Conservation (phyloP, 2,113 vertebrate species). For the Peucedramus taeniatus region DNA sequence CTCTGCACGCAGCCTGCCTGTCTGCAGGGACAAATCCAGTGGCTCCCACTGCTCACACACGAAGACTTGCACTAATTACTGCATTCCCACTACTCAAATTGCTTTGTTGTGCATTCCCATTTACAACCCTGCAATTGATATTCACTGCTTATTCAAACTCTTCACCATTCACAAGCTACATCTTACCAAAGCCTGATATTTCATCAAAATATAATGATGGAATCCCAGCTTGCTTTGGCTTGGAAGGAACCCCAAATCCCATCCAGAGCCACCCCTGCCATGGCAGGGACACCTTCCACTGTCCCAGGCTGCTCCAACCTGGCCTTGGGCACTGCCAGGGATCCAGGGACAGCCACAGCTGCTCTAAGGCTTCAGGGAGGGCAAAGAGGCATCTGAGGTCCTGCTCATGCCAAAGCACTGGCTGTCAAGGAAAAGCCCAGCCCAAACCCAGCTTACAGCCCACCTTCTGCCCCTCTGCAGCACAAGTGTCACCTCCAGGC, state of each 20-base stretch:
- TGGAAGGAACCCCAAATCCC: accelerated
- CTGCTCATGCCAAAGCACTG: background rate
- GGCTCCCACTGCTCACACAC: background rate
- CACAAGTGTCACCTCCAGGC: background rate
- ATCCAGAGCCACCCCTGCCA: background rate
- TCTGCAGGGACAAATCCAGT: background rate
- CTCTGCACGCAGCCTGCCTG: background rate
- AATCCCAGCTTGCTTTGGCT: background rate
- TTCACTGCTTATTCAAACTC: background rate
- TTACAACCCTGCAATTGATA: background rate
- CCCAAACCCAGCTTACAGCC: background rate
- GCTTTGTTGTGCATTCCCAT: background rate
- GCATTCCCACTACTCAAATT: background rate
- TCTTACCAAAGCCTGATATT: background rate
- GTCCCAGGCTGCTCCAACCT: background rate
- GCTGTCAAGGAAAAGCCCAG: background rate
- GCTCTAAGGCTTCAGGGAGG: accelerated
- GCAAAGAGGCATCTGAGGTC: background rate
- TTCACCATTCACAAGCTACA: too few species aligned
- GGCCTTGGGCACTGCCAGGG: background rate
- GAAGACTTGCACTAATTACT: background rate
- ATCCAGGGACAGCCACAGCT: background rate
- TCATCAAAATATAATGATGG: background rate
- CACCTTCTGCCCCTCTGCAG: background rate
- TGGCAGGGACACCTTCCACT: background rate